Base-by-base conservation (phyloP, 2,888 invertebrate species). In the Xiphydria camelus region DNA sequence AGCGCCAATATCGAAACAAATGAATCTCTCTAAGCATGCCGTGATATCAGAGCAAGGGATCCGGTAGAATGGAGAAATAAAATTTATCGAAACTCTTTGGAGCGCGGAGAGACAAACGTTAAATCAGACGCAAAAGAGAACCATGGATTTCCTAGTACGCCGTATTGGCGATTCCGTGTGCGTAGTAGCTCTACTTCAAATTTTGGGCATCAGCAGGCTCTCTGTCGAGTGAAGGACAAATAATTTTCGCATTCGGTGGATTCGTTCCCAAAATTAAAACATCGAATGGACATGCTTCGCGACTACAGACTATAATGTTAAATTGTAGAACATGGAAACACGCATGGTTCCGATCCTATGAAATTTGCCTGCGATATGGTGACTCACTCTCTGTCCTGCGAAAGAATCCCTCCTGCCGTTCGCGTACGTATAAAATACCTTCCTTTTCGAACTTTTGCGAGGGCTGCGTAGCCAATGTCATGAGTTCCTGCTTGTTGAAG, bases 391-490 rank as follows among this genome's bases (percentile, higher is more conserved):
- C 94, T 55, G 89, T 84, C 74, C 91, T 85, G 57, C 93, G 85
- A 79, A 96, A 94, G 76, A 94, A 89, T 45, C 93, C 89, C 73
- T 95, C 95, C 68, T 92, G 92, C 54, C 89, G 85, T 75, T 95
- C 94, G 62, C 89, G 87, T 46, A 95, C 83, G 54, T 87, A 85
- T 49, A 96, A 79, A 53, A 90, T 83, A 45, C 95, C 95, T 79
- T 95, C 94, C 68, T 91, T 91, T 75, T 95, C 94, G 75, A 93
- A 94, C 76, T 88, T 89, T 61, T 89, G 88, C 6, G 89, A 86
- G 31, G 89, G 88, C 77, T 94, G 92, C 44, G 88, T 87, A 50
- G 94, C 94, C 75, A 95, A 78, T 43, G 88, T 86, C 57, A 86
- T 82, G 65, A 96, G 78, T 77, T 94, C 95, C 74, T 89, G 88